phyloP scores from a whole-genome alignment of 30 jellyfish, hydroid and myxozoan genomes.

The Hydra vulgaris region DNA sequence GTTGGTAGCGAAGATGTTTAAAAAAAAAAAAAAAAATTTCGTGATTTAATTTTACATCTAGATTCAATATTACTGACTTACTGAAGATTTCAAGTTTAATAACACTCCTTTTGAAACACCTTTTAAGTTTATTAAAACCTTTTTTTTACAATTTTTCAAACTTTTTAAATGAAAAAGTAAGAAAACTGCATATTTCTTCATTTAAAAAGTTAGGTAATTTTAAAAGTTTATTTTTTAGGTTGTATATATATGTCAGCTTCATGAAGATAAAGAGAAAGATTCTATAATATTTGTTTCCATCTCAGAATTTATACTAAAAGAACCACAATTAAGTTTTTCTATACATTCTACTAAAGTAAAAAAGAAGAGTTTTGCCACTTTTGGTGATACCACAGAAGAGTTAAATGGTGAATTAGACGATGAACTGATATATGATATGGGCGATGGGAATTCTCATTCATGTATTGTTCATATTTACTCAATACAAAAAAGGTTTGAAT shows the following conservation, averaged over 20 bases:
- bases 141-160: no score
- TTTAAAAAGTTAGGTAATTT: no score
- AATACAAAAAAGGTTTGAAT: conserved; percentile 49
- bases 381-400: conserved; percentile 24
- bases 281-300: conserved; percentile 43
- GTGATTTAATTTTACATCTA: no score
- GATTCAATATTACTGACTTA: no score
- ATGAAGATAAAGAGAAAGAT: conserved; percentile 50
- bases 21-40: no score
- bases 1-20: no score
- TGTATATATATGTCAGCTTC: conserved; percentile 48
- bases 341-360: conserved; percentile 41
- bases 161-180: no score
- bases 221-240: no score
- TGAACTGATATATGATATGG: conserved; percentile 33
- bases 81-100: no score
- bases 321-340: conserved; percentile 71
- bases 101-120: no score
- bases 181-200: no score
- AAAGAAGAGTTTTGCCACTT: conserved; percentile 20
- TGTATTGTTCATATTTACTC: conserved; percentile 55
- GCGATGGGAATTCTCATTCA: conserved; percentile 9
- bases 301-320: conserved; percentile 67
- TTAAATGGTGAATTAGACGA: conserved; percentile 7
- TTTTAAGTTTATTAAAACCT: no score